These are phyloP conservation scores for Xylocopa sonorina DNA, from an alignment of 1,140 invertebrate genomes.

Conservation along the genomic window DNA sequence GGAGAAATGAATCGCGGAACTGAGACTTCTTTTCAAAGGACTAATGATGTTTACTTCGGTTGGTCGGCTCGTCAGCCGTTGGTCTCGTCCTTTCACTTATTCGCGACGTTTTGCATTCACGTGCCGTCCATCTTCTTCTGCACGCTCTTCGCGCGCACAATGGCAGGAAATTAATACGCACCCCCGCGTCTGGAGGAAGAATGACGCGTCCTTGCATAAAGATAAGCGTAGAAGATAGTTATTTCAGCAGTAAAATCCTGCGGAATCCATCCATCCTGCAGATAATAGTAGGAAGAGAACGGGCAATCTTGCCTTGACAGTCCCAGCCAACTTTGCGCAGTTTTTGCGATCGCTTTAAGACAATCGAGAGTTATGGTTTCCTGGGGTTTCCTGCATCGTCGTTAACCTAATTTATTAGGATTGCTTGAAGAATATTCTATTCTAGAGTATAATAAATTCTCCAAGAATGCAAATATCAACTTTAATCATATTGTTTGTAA, in stretches of 20 bases:
- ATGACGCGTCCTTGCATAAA: slow-evolving; percentile 42
- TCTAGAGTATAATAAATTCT: too few species aligned
- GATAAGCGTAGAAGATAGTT: slow-evolving; percentile 49
- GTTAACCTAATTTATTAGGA: too few species aligned
- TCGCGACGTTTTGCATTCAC: slow-evolving; percentile 42
- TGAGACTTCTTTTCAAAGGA: background rate
- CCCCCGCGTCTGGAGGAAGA: background rate
- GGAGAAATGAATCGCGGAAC: too few species aligned
- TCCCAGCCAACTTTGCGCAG: background rate
- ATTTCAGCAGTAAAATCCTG: background rate
- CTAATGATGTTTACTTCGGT: background rate
- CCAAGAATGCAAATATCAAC: slow-evolving; percentile 99
- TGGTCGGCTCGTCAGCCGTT: background rate
- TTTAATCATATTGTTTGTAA: slow-evolving; percentile 99
- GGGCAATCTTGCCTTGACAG: background rate
- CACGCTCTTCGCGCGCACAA: slow-evolving; percentile 44
- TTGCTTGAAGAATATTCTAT: too few species aligned
- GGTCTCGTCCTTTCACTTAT: slow-evolving; percentile 11
- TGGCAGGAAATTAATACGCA: slow-evolving; percentile 58
- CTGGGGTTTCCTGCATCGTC: too few species aligned
- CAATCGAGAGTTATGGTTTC: too few species aligned
- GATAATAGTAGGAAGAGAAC: too few species aligned
- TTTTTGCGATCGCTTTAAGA: too few species aligned
- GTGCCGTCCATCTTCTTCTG: slow-evolving; percentile 31
- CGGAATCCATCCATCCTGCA: too few species aligned